Evolutionary conservation across 2,888 invertebrate genomes (phyloP).

Genomic region (Apodemia mormo): DNA sequence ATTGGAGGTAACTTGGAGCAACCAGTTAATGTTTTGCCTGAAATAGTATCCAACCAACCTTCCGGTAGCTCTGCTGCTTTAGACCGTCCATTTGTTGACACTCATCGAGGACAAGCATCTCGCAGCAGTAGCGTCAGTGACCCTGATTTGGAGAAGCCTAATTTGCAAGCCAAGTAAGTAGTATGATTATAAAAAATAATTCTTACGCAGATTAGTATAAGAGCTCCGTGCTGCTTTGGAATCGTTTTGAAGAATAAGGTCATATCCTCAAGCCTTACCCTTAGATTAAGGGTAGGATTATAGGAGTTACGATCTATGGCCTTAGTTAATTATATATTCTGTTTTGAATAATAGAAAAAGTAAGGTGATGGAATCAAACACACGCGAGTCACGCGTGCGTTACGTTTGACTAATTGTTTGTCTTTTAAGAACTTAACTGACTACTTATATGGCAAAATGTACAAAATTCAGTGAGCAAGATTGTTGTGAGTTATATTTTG

Average conservation of each 20-base stretch:
- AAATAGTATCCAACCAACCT: slow-evolving; percentile 55
- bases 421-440: too few relatives aligned
- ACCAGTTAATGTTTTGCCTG: slow-evolving; percentile 52
- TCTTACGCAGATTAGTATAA: not conserved
- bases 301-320: too few relatives aligned
- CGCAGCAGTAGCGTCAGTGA: slow-evolving; percentile 71
- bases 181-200: not conserved
- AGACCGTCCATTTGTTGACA: slow-evolving; percentile 60
- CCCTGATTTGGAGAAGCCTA: slow-evolving; percentile 66
- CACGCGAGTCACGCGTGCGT: too few relatives aligned
- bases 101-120: slow-evolving; percentile 62
- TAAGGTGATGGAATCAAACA: too few relatives aligned
- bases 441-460: too few relatives aligned
- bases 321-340: too few relatives aligned
- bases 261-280: too few relatives aligned
- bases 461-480: too few relatives aligned
- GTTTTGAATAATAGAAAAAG: too few relatives aligned
- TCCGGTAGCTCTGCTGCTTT: slow-evolving; percentile 52
- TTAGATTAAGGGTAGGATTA: too few relatives aligned
- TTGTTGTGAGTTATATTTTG: too few relatives aligned
- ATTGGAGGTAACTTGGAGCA: slow-evolving; percentile 52
- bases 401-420: too few relatives aligned
- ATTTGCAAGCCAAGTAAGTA: slow-evolving; percentile 74
- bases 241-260: not conserved
- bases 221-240: not conserved